Conservation (phyloP, 2,888 invertebrate genomes). For the Ornithoptera alexandrae region DNA sequence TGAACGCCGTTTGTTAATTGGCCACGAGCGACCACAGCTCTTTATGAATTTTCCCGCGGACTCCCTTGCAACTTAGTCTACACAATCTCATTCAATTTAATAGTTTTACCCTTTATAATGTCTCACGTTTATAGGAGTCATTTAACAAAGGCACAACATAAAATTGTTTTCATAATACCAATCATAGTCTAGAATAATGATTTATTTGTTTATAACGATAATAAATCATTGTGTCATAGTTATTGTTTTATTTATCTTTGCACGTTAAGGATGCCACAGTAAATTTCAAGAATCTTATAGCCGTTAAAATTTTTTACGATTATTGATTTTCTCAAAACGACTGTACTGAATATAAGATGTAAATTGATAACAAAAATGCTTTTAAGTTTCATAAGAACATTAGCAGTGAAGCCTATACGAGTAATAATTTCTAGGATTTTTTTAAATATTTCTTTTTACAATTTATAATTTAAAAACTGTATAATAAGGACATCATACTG, state of each 20-base stretch:
- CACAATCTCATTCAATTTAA: background rate
- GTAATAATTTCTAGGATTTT: background rate
- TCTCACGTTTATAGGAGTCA: background rate
- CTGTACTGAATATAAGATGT: background rate
- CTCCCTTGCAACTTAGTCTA: background rate
- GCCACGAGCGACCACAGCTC: conserved; percentile 9
- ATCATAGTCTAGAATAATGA: too few relatives aligned
- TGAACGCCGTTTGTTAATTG: conserved; percentile 15
- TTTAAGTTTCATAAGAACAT: background rate
- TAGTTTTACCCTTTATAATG: background rate
- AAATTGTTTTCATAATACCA: too few relatives aligned
- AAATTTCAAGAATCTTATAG: background rate
- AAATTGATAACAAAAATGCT: background rate
- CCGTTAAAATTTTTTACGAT: background rate
- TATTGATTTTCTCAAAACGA: background rate
- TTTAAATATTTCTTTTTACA: background rate
- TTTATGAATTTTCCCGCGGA: conserved; percentile 14
- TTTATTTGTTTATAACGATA: too few relatives aligned
- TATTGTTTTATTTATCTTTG: too few relatives aligned
- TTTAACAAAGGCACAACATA: too few relatives aligned
- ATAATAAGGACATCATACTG: background rate
- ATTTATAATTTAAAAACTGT: background rate
- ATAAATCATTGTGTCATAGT: too few relatives aligned
- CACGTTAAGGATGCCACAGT: too few relatives aligned
- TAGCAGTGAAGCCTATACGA: background rate